Evolutionary conservation across 1,140 invertebrate species (phyloP), one percentile per base, ranked within the genome.

Genomic region (Zaprionus camerounensis): DNA sequence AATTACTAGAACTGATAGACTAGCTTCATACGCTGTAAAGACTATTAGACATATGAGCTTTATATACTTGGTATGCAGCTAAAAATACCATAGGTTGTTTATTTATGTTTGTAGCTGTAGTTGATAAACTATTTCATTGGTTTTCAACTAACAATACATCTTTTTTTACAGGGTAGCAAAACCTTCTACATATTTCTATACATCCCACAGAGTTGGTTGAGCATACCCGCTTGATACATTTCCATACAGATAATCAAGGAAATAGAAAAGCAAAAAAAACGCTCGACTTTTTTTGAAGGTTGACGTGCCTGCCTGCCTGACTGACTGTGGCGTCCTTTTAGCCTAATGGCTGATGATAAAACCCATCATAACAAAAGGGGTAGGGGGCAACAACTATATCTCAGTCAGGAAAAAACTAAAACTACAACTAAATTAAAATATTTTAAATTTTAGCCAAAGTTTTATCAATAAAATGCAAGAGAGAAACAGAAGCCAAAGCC

Each of bases 381-480:
- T 62, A 62, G 80, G 78, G 3, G 46, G 66, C 15, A 70, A 68
- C 26, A 70, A 69, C 24, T 49, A 51, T 34, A 51, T 34, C 51
- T 62, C 34, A 58, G 49, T 71, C 3, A 34, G 38, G 38, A 31
- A 38, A 53, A 44, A 72, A 79, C 76, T 76, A 78, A 80, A 78
- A 71, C 76, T 78, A 74, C 71, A 90, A 88, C 85, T 85, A 88
- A 88, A 90, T 88, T 90, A 88, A 88, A 88, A 85, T 90, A 90
- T 88, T 88, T 88, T 79, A 90, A 90, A 88, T 90, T 91, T 88
- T 49, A 62, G 82, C 77, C 51, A 71, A 88, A 88, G 85, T 88
- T 88, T 88, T 85, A 86, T 86, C 82, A 86, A 86, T 86, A 86
- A 86, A 86, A 87, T 86, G 82, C 77, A 73, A 72, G 76, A 70